Evolutionary conservation across 92 coral and sea anemone species (phyloP), one percentile per base, ranked within the genome.

Genomic region (Desmophyllum pertusum): DNA sequence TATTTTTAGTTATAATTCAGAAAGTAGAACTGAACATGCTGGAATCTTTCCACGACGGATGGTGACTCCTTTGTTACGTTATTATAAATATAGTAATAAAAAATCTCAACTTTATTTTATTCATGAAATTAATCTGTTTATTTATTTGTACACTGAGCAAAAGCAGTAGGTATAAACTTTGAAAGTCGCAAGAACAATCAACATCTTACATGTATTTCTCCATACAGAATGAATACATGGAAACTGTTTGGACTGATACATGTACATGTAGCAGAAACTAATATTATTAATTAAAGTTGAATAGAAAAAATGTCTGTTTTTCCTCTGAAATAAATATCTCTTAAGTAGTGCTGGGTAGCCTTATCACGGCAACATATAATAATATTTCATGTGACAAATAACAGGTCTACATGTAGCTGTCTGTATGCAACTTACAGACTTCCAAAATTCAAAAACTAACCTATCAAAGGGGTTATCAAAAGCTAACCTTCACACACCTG

Each of bases 271-370:
- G 40, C 2, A 5, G 23, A 50, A 50, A 5, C 55, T 21, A 50
- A 21, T 50, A 50, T 50, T 15, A 0, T 13, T 13, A 15, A 45
- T 6, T 50, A 50, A 6, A 15, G 13, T 50, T 13, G 13, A 10
- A 63, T 21, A 23, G 27, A 70, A 9, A 38, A 39, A 41, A 10
- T n/a, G n/a, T 4, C 30, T 41, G 30, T 52, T 40, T 72, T 72
- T 41, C 36, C 57, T 41, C 53, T 31, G 42, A 48, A 46, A 48
- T 74, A 48, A 74, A 74, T 74, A 74, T 30, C 78, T 74, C n/a
- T 74, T 74, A 48, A 74, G 46, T 33, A 74, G 57, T 45, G 37
- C 55, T 41, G 15, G 3, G 10, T 5, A n/a, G 9, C 53, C 10
- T 43, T 11, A 72, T 68, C 14, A 1, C n/a, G 77, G 72, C 40